A percentile compares a stretch with the other conserved stretches of the same genome.
phyloP scores from a whole-genome alignment of 2,888 invertebrate genomes.

The Eledona agricola region DNA sequence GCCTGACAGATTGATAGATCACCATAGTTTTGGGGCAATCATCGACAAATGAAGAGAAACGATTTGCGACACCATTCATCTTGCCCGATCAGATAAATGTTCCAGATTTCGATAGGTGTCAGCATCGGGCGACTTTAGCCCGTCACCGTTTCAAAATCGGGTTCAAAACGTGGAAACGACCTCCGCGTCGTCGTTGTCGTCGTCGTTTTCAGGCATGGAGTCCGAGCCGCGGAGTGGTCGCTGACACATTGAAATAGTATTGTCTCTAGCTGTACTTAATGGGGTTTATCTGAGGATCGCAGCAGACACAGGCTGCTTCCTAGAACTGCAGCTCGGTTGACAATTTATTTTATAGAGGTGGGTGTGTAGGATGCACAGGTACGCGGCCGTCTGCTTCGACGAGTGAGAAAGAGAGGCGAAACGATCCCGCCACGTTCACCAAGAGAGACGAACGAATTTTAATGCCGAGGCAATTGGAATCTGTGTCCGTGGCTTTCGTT shows the following conservation, averaged over 20 bases:
- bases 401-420: constrained; percentile 43
- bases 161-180: no score
- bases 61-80: no score
- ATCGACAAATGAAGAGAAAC: no score
- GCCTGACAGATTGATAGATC: no score
- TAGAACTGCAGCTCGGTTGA: constrained; percentile 63
- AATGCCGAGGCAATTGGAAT: constrained; percentile 58
- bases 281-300: constrained; percentile 63
- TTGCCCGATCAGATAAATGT: no score
- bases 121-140: no score
- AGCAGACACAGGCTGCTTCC: constrained; percentile 60
- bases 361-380: constrained; percentile 56
- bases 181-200: no score
- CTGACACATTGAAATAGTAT: constrained; percentile 64
- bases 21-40: no score
- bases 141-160: no score
- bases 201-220: no score
- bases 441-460: constrained; percentile 50
- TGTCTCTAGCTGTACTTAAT: constrained; percentile 64
- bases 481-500: constrained; percentile 57
- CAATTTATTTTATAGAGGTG: constrained; percentile 64
- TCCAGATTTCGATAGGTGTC: no score
- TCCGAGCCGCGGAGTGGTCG: constrained; percentile 50
- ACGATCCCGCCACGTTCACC: constrained; percentile 5
- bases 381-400: constrained; percentile 44